Evolutionary conservation across 2,888 invertebrate genomes (phyloP).

Genomic region (Muscina levida): DNA sequence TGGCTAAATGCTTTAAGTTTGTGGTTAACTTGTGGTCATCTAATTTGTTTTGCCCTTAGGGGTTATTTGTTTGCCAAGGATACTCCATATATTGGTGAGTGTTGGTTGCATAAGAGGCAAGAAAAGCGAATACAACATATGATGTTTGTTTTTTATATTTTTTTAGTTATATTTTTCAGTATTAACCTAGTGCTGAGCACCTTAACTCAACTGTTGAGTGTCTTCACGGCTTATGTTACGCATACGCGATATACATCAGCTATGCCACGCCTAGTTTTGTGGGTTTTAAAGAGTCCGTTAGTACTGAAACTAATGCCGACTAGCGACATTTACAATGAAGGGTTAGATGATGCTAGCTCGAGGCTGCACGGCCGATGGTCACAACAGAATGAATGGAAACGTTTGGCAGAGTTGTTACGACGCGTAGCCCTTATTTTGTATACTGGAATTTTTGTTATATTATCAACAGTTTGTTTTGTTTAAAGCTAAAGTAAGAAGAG

Average conservation of each 20-base stretch:
- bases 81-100: slow-evolving; percentile 79
- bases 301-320: slow-evolving; percentile 46
- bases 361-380: slow-evolving; percentile 67
- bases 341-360: slow-evolving; percentile 68
- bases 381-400: slow-evolving; percentile 70
- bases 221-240: slow-evolving; percentile 77
- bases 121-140: neutral
- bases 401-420: slow-evolving; percentile 68
- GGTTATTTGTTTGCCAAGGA: slow-evolving; percentile 76
- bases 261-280: slow-evolving; percentile 64
- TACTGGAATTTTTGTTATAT: slow-evolving; percentile 59
- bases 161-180: slow-evolving; percentile 81
- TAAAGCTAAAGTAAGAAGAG: too few species aligned
- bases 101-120: neutral
- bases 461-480: slow-evolving; percentile 62
- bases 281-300: slow-evolving; percentile 64
- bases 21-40: slow-evolving; percentile 82
- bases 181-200: slow-evolving; percentile 81
- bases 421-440: slow-evolving; percentile 65
- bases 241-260: slow-evolving; percentile 65
- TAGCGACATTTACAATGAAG: slow-evolving; percentile 69
- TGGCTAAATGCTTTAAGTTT: slow-evolving; percentile 82
- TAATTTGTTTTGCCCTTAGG: slow-evolving; percentile 83
- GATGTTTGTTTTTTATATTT: slow-evolving; percentile 36
- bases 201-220: slow-evolving; percentile 81